These are phyloP conservation scores for Callosobruchus maculatus DNA, from an alignment of 2,888 invertebrate species.

Conservation along the genomic window DNA sequence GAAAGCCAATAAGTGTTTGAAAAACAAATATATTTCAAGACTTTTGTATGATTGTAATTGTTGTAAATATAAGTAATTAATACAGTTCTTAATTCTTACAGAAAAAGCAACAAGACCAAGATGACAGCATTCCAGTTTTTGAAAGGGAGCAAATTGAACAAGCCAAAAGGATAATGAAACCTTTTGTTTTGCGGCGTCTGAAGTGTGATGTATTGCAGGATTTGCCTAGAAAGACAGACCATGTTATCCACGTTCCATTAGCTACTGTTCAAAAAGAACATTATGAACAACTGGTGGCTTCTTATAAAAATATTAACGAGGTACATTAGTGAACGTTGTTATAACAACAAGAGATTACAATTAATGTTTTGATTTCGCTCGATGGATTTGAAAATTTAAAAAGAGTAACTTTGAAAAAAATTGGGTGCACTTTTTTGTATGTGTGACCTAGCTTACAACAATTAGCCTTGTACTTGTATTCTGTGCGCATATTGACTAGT, in stretches of 20 bases:
- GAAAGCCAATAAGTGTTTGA: no score
- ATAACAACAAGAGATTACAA: no score
- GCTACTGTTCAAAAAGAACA: slow-evolving; percentile 66
- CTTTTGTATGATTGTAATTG: no score
- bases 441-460: no score
- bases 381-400: no score
- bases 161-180: slow-evolving; percentile 94
- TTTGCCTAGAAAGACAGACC: slow-evolving; percentile 78
- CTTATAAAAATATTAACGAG: slow-evolving; percentile 58
- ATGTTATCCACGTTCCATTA: slow-evolving; percentile 66
- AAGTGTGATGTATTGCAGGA: slow-evolving; percentile 84
- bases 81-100: slow-evolving; percentile 5
- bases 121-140: slow-evolving; percentile 70
- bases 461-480: no score
- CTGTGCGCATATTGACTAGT: no score
- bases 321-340: slow-evolving; percentile 7
- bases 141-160: slow-evolving; percentile 87
- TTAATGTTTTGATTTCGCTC: no score
- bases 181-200: slow-evolving; percentile 85
- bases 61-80: no score
- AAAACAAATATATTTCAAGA: no score
- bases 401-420: no score
- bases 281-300: slow-evolving; percentile 71
- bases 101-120: slow-evolving; percentile 35
- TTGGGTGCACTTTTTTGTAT: no score